Evolutionary conservation across 2,113 vertebrate species (phyloP).

Genomic region (Sphaerodactylus townsendi): DNA sequence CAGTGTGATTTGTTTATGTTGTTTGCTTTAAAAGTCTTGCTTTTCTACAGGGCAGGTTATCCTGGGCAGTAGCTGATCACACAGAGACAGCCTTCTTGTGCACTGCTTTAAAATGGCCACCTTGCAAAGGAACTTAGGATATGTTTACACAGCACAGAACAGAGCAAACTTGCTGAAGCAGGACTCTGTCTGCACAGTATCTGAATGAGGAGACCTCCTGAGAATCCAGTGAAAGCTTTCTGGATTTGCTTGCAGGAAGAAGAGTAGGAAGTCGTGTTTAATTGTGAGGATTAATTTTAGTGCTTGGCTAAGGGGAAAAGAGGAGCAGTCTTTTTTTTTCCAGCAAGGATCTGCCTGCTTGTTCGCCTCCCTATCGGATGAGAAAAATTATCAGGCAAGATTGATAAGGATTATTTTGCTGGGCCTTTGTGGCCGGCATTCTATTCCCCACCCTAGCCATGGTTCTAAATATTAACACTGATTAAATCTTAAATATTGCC

Average conservation of each 20-base stretch:
- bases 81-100: no score
- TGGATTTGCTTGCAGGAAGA: no score
- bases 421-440: background rate
- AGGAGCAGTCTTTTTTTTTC: background rate
- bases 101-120: no score
- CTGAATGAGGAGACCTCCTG: background rate
- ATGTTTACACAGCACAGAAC: no score
- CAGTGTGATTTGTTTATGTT: background rate
- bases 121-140: no score
- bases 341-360: constrained; percentile 16
- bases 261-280: background rate
- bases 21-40: background rate
- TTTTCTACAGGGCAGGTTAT: background rate
- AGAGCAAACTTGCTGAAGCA: no score
- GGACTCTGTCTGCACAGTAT: no score
- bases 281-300: background rate
- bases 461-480: background rate
- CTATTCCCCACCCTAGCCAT: background rate
- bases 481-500: background rate
- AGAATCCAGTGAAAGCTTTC: background rate
- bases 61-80: background rate
- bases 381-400: rapidly evolving
- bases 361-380: background rate
- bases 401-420: background rate
- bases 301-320: background rate